Evolutionary conservation across 2,888 invertebrate species (phyloP), one percentile per base, ranked within the genome.

Genomic region (Xestia ashworthii): DNA sequence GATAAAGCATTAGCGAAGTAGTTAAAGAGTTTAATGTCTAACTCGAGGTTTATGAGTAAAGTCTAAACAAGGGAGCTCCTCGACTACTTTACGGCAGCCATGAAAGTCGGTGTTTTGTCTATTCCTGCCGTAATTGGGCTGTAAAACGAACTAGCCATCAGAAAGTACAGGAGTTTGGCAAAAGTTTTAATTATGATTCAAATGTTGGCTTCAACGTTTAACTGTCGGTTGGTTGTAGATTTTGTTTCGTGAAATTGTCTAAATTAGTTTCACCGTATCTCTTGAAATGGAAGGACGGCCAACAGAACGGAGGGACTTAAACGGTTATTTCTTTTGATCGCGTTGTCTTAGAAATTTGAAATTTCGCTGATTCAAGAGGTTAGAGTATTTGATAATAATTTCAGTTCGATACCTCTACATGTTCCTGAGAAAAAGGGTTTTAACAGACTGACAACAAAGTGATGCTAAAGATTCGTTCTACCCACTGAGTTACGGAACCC

Each of bases 121-220:
- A 78, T 81, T 79, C 25, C 68, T 22, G 25, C 76, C 76, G 76
- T 84, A 86, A 87, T 87, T 87, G 80, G 78, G 76, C 71, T 81
- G 84, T 87, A 76, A 87, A 87, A 80, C 77, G 78, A 86, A 87
- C 88, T 82, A 87, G 64, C 77, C 72, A 79, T 84, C 74, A 68
- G 78, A 67, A 81, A 78, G 77, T 84, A 81, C 70, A 70, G 25
- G 48, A 77, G 74, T 84, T 84, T 73, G 55, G 58, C 9, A 32
- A 84, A 87, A 87, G 78, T 87, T 87, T 84, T 86, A 87, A 87
- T 87, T 87, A 86, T 82, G 74, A 87, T 86, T 82, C 80, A 53
- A 78, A 79, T 76, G 79, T 75, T 74, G 41, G 60, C 73, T 74
- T 58, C 60, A 75, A 76, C 58, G 48, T 75, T 60, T 32, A 76